These are phyloP conservation scores for Allophyes oxyacanthae DNA, from an alignment of 2,888 invertebrate species.

Conservation along the genomic window DNA sequence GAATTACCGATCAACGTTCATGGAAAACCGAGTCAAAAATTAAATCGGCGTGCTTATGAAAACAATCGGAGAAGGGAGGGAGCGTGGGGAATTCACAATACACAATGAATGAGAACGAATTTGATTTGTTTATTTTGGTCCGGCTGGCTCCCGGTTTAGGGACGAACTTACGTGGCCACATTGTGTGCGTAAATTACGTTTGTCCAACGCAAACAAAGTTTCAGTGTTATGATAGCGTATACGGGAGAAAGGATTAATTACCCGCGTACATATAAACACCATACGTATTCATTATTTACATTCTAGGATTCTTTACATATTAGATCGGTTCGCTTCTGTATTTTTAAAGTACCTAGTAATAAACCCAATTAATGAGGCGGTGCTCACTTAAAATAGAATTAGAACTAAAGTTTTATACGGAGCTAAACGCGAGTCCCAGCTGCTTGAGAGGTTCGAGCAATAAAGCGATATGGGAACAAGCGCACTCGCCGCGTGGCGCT, in stretches of 20 bases:
- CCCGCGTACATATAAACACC: constrained; percentile 13
- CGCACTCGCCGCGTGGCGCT: constrained; percentile 34
- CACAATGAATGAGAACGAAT: constrained; percentile 61
- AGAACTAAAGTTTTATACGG: constrained; percentile 44
- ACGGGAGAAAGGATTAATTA: constrained; percentile 60
- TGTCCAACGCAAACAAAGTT: constrained; percentile 70
- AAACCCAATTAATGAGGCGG: constrained; percentile 19
- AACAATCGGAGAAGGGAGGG: constrained; percentile 58
- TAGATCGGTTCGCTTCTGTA: neutral
- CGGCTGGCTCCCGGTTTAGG: constrained; percentile 59
- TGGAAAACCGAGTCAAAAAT: constrained; percentile 46
- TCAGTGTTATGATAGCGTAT: constrained; percentile 54
- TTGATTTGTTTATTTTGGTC: constrained; percentile 79
- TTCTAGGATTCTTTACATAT: constrained; percentile 6
- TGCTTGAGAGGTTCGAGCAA: constrained; percentile 63
- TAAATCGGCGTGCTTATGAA: constrained; percentile 65
- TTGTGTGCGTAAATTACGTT: constrained; percentile 80
- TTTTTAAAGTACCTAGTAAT: constrained; percentile 26
- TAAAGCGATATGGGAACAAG: constrained; percentile 62
- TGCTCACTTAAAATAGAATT: constrained; percentile 35
- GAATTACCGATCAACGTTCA: constrained; percentile 14
- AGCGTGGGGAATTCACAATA: constrained; percentile 64
- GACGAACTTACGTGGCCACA: constrained; percentile 69
- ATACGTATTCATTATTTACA: constrained; percentile 16
- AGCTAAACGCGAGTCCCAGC: constrained; percentile 57